A percentile compares a stretch with the other conserved stretches of the same genome.
Evolutionary conservation across 2,113 vertebrate genomes (phyloP).

Genomic region (Coptodon bakossiorum): DNA sequence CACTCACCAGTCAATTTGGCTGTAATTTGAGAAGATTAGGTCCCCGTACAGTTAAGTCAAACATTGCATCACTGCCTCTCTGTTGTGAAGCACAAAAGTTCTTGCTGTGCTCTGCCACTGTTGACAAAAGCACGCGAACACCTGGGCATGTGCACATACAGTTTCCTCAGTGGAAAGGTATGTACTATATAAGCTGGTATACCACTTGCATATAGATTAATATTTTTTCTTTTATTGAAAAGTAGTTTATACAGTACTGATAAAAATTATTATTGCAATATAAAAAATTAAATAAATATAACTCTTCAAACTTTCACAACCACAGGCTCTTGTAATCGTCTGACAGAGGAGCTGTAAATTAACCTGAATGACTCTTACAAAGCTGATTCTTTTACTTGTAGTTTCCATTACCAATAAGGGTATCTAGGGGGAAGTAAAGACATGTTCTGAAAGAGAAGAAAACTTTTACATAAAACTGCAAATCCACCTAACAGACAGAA

Average conservation of each 20-base stretch:
- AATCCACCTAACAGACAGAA: not conserved
- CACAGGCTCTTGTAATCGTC: not conserved
- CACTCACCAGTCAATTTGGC: conserved; percentile 48
- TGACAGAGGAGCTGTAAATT: not conserved
- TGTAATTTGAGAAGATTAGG: conserved; percentile 60
- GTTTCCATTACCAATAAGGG: not conserved
- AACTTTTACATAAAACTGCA: not conserved
- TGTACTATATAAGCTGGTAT: not conserved
- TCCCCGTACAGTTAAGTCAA: conserved; percentile 57
- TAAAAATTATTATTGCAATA: not conserved
- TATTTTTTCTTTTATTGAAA: not conserved
- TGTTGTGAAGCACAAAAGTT: conserved; percentile 20
- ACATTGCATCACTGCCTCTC: conserved; percentile 43
- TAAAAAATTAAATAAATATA: not conserved
- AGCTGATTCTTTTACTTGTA: not conserved
- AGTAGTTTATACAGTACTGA: not conserved
- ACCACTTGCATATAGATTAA: not conserved
- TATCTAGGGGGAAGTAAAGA: not conserved
- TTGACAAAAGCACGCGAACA: not conserved
- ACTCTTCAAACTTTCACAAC: not conserved
- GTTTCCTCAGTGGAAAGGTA: not conserved
- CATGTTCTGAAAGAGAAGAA: not conserved
- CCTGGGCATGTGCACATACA: not conserved
- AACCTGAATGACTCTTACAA: not conserved
- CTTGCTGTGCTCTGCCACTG: not conserved